Evolutionary conservation across 2,888 invertebrate genomes (phyloP), one percentile per base, ranked within the genome.

Genomic region (Chouioia cunea): DNA sequence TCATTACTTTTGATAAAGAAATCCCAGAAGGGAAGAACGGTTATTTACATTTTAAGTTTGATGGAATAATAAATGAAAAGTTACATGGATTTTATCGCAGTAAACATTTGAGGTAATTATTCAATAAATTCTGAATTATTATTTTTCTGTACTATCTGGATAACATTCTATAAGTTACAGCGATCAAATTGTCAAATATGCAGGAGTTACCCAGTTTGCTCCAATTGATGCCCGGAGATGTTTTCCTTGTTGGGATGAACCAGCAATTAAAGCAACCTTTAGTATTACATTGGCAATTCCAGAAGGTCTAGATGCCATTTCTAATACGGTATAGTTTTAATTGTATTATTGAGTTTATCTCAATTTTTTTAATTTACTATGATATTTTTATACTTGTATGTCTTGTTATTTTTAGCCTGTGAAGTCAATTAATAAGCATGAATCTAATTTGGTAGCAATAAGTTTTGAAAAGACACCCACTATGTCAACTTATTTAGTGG

Each of bases 221-320:
- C 90, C 95, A 0, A 94, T 94, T 1, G 94, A 95, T 87, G 97
- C 98, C 4, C 90, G 98, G 66, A 89, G 94, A 77, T 96, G 97
- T 82, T 97, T 99, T 82, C 98, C 98, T 2, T 98, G 97, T 86
- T 99, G 97, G 96, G 98, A 99, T 85, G 98, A 99, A 86, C 98
- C 98, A 6, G 95, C 96, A 15, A 91, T 95, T 74, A 98, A 99
- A 86, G 95, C 97, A 1, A 96, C 95, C 1, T 99, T 98, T 86
- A 94, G 96, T 83, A 93, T 99, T 74, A 91, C 92, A 0, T 87
- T 99, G 16, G 89, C 92, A 72, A 95, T 96, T 65, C 95, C 96
- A 23, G 89, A 90, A 71, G 91, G 93, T 81, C 89, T 93, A 75
- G 93, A 95, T 10, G 97, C 96, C 36, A 88, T 99, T 65, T 97